Percentiles rank a stretch among this genome's conserved stretches.
Evolutionary conservation across 2,797 vertebrate species (phyloP).

Genomic region (Brachyrhaphis roseni): DNA sequence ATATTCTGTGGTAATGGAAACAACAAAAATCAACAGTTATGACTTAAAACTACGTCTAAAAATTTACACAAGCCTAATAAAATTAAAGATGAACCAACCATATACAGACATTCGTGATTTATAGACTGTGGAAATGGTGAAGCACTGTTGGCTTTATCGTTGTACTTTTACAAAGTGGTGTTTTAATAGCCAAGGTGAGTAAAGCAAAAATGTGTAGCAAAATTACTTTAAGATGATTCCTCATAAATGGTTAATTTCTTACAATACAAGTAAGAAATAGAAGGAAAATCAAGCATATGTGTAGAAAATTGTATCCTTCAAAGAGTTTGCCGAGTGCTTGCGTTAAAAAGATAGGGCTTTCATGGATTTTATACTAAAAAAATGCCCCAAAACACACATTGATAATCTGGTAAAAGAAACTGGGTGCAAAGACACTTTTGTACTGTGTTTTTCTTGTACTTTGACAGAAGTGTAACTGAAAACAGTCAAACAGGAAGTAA

Average conservation of each 20-base stretch:
- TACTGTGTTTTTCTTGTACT: background rate
- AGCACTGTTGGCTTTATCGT: background rate
- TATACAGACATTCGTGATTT: background rate
- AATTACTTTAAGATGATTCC: background rate
- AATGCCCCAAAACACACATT: background rate
- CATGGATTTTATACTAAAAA: background rate
- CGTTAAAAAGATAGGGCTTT: background rate
- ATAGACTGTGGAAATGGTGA: background rate
- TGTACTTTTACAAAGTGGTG: background rate
- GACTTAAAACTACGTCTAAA: background rate
- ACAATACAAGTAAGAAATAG: background rate
- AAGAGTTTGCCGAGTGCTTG: background rate
- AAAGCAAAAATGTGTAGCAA: background rate
- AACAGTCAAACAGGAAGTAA: background rate
- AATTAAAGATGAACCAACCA: background rate
- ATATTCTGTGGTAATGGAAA: background rate
- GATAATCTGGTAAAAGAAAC: background rate
- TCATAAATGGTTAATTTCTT: background rate
- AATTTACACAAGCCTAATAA: background rate
- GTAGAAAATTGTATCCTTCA: background rate
- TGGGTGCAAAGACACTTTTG: background rate
- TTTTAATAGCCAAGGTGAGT: background rate
- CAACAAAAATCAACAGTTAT: background rate
- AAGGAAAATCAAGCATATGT: background rate
- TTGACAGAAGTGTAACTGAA: background rate